Conservation (phyloP, 2,113 vertebrate species). For the Dipodomys merriami region DNA sequence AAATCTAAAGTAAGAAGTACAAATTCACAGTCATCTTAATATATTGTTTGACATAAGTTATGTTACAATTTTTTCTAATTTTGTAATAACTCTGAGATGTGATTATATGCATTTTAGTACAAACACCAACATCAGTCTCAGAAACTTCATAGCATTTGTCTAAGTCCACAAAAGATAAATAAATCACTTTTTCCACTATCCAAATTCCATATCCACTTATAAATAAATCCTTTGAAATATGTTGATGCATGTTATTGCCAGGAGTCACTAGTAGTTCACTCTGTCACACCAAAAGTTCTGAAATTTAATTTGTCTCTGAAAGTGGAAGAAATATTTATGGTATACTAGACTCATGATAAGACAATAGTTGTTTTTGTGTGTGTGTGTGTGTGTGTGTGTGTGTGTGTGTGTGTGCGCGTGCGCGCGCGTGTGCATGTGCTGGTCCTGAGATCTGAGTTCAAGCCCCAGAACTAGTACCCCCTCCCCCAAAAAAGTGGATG, state of each 20-base stretch:
- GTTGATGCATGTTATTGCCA: background rate
- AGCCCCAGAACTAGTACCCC: too few relatives aligned
- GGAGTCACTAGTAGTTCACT: background rate
- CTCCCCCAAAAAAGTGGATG: background rate
- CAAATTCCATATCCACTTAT: background rate
- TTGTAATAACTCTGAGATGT: background rate
- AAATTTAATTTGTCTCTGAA: background rate
- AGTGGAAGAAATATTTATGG: background rate
- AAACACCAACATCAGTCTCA: constrained; percentile 11
- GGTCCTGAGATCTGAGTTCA: too few relatives aligned
- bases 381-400: too few relatives aligned
- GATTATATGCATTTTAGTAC: background rate
- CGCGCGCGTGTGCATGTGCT: too few relatives aligned
- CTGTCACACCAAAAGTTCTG: background rate
- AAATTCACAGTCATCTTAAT: background rate
- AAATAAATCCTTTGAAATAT: background rate
- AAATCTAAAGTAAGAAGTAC: background rate
- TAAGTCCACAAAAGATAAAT: background rate
- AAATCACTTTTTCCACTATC: background rate
- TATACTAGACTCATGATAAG: background rate
- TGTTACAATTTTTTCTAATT: background rate
- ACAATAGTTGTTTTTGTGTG: background rate
- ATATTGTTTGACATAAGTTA: background rate
- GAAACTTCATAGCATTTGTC: background rate
- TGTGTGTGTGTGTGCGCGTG: too few relatives aligned